A percentile compares a stretch with the other conserved stretches of the same genome.
phyloP scores from a whole-genome alignment of 2,888 invertebrate species.

The Neria commutata region DNA sequence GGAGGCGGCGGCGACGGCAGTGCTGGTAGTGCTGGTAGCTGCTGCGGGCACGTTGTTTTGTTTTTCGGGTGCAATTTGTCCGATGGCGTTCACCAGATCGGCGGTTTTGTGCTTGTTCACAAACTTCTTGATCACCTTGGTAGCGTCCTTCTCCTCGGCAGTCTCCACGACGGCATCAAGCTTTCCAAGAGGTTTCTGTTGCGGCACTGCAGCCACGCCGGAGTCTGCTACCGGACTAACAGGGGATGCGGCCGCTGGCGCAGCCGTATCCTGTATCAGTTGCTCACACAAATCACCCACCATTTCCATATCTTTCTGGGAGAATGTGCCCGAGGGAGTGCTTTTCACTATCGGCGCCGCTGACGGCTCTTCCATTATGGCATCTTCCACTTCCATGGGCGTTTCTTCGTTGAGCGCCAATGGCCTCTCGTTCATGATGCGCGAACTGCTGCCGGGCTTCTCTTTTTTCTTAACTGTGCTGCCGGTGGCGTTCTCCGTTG shows the following conservation, averaged over 20 bases:
- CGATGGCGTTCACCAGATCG: conserved; percentile 59
- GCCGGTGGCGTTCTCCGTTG: conserved; percentile 68
- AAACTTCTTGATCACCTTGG: conserved; percentile 61
- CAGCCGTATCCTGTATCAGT: conserved; percentile 41
- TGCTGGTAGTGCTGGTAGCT: conserved; percentile 13
- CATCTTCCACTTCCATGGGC: conserved; percentile 51
- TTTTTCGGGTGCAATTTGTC: conserved; percentile 38
- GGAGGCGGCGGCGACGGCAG: conserved; percentile 9
- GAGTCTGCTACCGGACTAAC: background rate
- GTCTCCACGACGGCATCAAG: conserved; percentile 52
- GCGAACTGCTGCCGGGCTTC: conserved; percentile 58
- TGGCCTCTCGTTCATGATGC: conserved; percentile 39
- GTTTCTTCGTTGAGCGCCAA: conserved; percentile 26
- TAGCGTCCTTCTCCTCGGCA: conserved; percentile 58
- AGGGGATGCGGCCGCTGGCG: background rate
- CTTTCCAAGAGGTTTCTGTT: conserved; percentile 46
- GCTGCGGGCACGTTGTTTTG: conserved; percentile 14
- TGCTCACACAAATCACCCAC: conserved; percentile 57
- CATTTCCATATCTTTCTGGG: conserved; percentile 49
- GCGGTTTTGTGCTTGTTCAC: conserved; percentile 62
- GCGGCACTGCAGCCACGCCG: conserved; percentile 27
- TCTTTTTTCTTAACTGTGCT: conserved; percentile 73
- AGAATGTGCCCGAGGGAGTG: conserved; percentile 35
- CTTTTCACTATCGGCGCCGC: conserved; percentile 17
- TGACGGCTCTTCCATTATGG: conserved; percentile 33